Conservation (phyloP, 2,113 vertebrate genomes). For the Amphilophus citrinellus region DNA sequence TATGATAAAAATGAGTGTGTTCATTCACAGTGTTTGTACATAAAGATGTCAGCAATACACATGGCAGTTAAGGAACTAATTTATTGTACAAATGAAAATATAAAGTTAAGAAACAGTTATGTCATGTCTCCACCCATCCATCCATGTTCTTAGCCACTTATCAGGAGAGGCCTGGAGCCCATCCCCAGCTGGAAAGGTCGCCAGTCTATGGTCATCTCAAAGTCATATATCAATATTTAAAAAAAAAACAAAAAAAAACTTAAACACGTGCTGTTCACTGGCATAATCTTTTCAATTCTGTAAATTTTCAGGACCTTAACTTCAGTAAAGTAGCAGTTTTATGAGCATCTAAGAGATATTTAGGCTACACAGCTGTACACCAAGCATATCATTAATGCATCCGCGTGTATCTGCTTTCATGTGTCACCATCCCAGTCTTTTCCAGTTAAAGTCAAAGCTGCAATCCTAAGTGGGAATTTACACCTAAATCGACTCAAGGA, state of each 20-base stretch:
- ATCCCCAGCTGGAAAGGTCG: neutral
- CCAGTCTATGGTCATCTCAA: no score
- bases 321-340: neutral
- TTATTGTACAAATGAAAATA: neutral
- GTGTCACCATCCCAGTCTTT: no score
- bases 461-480: no score
- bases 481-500: no score
- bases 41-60: neutral
- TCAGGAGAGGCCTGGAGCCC: neutral
- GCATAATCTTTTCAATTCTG: neutral
- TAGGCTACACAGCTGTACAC: neutral
- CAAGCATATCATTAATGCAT: no score
- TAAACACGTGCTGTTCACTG: neutral
- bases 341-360: neutral
- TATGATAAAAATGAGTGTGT: neutral
- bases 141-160: neutral
- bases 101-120: neutral
- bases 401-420: no score
- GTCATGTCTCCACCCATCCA: no score
- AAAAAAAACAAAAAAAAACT: no score
- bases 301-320: neutral
- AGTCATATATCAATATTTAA: no score
- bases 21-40: neutral
- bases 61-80: neutral
- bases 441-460: no score